phyloP scores from a whole-genome alignment of 2,113 vertebrate species.

The human (Homo sapiens) region GRCh38 chr13:36940001-36940500 shows the following conservation, averaged over 20 bases:
- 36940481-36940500: neutral
- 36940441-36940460: neutral
- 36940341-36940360: neutral
- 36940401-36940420: neutral
- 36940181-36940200: neutral
- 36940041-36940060: neutral
- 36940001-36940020: neutral
- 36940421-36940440: conserved; percentile 8
- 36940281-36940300: neutral
- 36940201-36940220: neutral
- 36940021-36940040: neutral
- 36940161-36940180: neutral
- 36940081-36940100: neutral
- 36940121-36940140: neutral
- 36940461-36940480: neutral
- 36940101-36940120: neutral
- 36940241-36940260: neutral
- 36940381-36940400: neutral
- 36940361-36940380: neutral
- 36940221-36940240: neutral
- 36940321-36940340: neutral
- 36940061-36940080: neutral
- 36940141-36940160: neutral
- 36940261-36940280: neutral
- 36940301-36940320: neutral